phyloP scores from a whole-genome alignment of 35 echinoderm and acorn worm genomes.

The Holothuria glaberrima region DNA sequence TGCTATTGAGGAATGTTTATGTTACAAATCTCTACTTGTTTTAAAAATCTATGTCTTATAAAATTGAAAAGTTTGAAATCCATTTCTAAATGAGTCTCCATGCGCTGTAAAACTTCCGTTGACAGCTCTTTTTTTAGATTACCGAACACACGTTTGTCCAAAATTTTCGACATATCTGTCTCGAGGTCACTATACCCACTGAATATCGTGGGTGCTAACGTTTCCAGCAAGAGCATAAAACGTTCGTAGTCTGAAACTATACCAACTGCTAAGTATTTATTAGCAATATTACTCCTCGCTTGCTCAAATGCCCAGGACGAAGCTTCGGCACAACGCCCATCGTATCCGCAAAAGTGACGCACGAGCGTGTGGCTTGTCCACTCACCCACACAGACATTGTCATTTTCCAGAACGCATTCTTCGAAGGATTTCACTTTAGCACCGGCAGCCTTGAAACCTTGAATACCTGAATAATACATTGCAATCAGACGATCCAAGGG shows the following conservation, averaged over 20 bases:
- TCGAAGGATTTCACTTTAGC: slow-evolving; percentile 25
- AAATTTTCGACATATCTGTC: slow-evolving; percentile 18
- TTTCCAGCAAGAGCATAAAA: slow-evolving; percentile 28
- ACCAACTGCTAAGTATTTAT: slow-evolving; percentile 27
- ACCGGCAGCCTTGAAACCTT: slow-evolving; percentile 8
- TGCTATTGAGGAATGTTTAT: too few species aligned
- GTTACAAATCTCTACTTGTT: slow-evolving; percentile 13
- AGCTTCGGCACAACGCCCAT: background rate
- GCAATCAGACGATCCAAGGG: slow-evolving; percentile 31
- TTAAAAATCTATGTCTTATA: slow-evolving; percentile 7
- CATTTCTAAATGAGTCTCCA: slow-evolving; percentile 49
- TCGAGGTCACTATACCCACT: background rate
- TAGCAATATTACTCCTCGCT: slow-evolving; percentile 16
- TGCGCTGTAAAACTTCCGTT: background rate
- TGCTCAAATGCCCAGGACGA: slow-evolving; percentile 38
- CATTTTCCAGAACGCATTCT: slow-evolving; percentile 13
- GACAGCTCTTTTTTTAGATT: background rate
- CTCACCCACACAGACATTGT: slow-evolving; percentile 30
- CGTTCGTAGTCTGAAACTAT: slow-evolving; percentile 32
- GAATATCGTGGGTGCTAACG: slow-evolving; percentile 20
- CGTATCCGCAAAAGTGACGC: slow-evolving; percentile 50
- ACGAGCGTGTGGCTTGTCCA: slow-evolving; percentile 37
- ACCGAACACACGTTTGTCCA: slow-evolving; percentile 40
- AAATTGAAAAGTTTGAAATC: slow-evolving; percentile 39
- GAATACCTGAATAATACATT: slow-evolving; percentile 9